Percentiles rank a stretch among this genome's conserved stretches.
These are phyloP conservation scores for Eupelmus urozonus DNA, from an alignment of 2,888 invertebrate genomes.

Conservation along the genomic window DNA sequence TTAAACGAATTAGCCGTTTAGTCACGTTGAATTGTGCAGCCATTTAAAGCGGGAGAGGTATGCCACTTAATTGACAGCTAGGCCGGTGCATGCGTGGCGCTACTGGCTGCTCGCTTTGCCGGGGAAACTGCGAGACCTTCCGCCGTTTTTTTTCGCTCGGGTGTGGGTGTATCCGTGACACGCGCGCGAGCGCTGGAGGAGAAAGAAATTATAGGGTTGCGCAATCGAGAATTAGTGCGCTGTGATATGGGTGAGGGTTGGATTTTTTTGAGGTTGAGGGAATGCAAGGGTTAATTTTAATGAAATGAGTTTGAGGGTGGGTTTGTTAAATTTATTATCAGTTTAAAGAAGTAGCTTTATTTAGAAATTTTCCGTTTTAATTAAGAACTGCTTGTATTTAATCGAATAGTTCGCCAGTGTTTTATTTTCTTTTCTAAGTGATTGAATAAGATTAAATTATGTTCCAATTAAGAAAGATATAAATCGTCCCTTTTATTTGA, in stretches of 20 bases:
- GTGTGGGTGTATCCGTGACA: constrained; percentile 9
- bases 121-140: not conserved
- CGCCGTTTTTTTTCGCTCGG: not conserved
- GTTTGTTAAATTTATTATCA: not conserved
- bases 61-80: constrained; percentile 66
- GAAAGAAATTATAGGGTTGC: constrained; percentile 45
- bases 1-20: constrained; percentile 74
- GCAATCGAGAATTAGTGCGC: constrained; percentile 31
- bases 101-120: not conserved
- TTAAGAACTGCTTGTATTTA: no score
- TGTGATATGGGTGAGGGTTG: not conserved
- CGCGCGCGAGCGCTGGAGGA: constrained; percentile 9
- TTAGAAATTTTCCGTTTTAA: no score
- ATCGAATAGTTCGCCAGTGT: not conserved
- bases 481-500: not conserved
- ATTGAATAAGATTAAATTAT: no score
- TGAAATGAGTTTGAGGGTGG: no score
- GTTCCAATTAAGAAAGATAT: not conserved
- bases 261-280: not conserved
- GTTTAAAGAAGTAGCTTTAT: not conserved
- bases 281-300: no score
- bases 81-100: not conserved
- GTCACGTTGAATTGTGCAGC: constrained; percentile 70
- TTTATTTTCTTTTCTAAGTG: not conserved
- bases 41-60: constrained; percentile 62